Conservation (phyloP, 2,113 vertebrate species). For the Malurus melanocephalus region DNA sequence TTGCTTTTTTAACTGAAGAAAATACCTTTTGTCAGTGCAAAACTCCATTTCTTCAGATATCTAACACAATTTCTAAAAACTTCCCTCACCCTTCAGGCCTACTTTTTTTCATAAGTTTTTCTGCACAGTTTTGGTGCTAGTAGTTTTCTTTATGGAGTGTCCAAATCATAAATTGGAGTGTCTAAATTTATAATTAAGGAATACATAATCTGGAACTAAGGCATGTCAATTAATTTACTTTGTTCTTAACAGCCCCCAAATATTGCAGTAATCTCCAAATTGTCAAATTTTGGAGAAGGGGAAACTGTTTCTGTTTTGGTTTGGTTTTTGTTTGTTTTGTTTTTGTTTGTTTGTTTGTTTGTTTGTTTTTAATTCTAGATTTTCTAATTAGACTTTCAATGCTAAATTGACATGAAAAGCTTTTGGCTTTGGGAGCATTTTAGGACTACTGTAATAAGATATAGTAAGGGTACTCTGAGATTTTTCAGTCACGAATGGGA, state of each 20-base stretch:
- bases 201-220: neutral
- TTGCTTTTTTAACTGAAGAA: conserved; percentile 23
- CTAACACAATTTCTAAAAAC: neutral
- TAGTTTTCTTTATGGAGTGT: neutral
- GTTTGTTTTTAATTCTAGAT: too few relatives aligned
- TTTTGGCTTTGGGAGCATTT: neutral
- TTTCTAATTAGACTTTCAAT: neutral
- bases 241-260: neutral
- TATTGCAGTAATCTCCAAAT: neutral
- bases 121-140: neutral
- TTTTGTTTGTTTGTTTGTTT: neutral
- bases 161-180: neutral
- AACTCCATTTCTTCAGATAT: neutral
- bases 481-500: neutral
- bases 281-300: fast-evolving
- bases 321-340: neutral
- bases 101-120: neutral
- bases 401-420: neutral
- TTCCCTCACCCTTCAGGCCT: neutral
- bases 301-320: neutral
- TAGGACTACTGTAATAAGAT: neutral
- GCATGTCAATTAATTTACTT: neutral
- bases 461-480: neutral
- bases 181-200: neutral
- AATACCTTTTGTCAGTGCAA: conserved; percentile 11